phyloP scores from a whole-genome alignment of 1,140 invertebrate species.

The Callitettix versicolor region DNA sequence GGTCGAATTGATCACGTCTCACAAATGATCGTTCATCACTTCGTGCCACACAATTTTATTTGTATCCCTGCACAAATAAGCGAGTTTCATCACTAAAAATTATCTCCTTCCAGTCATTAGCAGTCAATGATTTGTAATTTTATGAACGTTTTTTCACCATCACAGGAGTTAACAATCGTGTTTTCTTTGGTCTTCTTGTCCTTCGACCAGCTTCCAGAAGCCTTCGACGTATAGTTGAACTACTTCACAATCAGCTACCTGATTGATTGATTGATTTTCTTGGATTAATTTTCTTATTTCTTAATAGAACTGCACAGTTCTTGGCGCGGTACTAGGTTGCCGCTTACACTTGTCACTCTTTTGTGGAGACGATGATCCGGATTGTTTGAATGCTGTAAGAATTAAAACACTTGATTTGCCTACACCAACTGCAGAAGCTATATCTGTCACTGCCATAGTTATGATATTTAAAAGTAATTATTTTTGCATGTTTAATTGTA shows the following conservation, averaged over 20 bases:
- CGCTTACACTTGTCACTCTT: conserved; percentile 1
- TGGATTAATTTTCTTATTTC: conserved; percentile 6
- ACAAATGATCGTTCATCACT: background rate
- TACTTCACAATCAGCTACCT: too few species aligned
- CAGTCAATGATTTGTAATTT: conserved; percentile 2
- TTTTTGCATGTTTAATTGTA: background rate
- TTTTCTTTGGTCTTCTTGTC: conserved; percentile 3
- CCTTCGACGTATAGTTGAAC: too few species aligned
- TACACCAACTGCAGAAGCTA: conserved; percentile 7
- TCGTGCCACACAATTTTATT: background rate
- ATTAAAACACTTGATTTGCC: conserved; percentile 13
- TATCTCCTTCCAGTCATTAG: conserved; percentile 1
- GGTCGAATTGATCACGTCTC: background rate
- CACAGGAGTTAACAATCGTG: background rate
- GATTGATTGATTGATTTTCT: background rate
- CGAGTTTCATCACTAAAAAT: conserved; percentile 11
- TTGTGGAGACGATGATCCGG: conserved; percentile 6
- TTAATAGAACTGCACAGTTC: background rate
- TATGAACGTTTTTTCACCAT: background rate
- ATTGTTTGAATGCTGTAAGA: background rate
- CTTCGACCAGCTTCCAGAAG: too few species aligned
- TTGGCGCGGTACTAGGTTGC: conserved; percentile 2
- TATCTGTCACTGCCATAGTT: conserved; percentile 7
- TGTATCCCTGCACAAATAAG: conserved; percentile 9
- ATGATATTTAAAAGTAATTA: conserved; percentile 3